These are phyloP conservation scores for Sisyra terminalis DNA, from an alignment of 2,888 invertebrate species.

Conservation along the genomic window DNA sequence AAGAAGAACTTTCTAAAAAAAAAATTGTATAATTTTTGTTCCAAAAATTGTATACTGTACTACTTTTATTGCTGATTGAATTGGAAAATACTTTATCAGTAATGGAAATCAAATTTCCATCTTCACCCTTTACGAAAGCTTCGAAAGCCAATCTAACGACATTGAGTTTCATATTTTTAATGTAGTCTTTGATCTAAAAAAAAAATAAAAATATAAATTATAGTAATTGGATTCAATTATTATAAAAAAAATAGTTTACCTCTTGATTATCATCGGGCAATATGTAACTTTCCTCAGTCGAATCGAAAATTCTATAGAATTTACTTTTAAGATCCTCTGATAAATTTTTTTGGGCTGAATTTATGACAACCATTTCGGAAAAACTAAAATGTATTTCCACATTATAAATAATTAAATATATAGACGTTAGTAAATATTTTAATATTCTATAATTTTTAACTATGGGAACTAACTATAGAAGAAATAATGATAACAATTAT, in stretches of 20 bases:
- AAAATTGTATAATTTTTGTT: conserved; percentile 8
- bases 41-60: conserved; percentile 20
- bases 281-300: too few species aligned
- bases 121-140: conserved; percentile 42
- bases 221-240: too few species aligned
- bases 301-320: conserved; percentile 27
- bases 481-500: too few species aligned
- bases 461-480: too few species aligned
- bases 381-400: conserved; percentile 44
- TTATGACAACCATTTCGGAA: conserved; percentile 71
- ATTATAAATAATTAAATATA: too few species aligned
- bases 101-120: conserved; percentile 34
- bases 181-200: conserved; percentile 29
- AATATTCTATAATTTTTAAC: too few species aligned
- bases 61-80: conserved; percentile 68
- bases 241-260: too few species aligned
- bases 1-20: conserved; percentile 56
- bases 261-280: conserved; percentile 19
- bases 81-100: conserved; percentile 56
- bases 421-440: too few species aligned
- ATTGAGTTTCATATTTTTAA: conserved; percentile 59
- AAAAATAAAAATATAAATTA: conserved; percentile 28
- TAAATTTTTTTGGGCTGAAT: conserved; percentile 67
- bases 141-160: conserved; percentile 65
- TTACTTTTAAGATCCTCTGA: conserved; percentile 46